Base-by-base conservation (phyloP, 2,888 invertebrate genomes). In the Rhogogaster chlorosoma region DNA sequence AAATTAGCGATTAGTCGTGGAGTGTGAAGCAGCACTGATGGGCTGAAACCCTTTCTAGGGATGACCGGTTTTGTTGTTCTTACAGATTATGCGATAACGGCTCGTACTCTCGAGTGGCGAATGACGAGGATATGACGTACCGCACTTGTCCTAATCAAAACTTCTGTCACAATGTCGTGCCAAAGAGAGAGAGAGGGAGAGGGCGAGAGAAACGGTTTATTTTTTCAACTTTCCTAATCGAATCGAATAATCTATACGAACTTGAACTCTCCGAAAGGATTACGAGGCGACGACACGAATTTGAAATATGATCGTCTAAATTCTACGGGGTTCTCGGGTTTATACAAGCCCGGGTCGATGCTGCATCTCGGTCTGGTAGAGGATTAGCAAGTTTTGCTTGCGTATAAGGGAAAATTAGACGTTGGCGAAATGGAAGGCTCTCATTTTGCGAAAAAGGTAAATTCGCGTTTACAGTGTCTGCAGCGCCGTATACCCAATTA, bases 281-380 rank as follows among this genome's bases (percentile, higher is more conserved):
- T 53, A 29, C 12, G 26, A 53, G 29, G 49, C 12, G 26, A 53
- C 49, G 49, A 77, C 77, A 77, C 53, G 10, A 15, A 32, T 18
- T 32, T 18, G 32, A 77, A 77, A 77, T 32, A 77, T 53, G 77
- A 77, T 29, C 77, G 12, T 77, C 49, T 77, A 26, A 22, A 38
- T 45, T 45, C 9, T 42, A 5, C 70, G 38, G 18, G 12, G 18
- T 70, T 36, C n/a, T 70, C 70, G 32, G 29, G 70, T 70, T 70
- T 12, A 12, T 45, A 45, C 70, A 7, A 5, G 7, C 36, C 36
- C n/a, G 2, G 26, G 7, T 36, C 36, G 12, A 67, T 29, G 29
- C 5, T 29, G 26, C 29, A 10, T 12, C 38, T 36, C 10, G 42
- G 18, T 0, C 32, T 1, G 70, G 36, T 6, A 32, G 12, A 36